Percentiles rank a stretch among this genome's conserved stretches.
These are phyloP conservation scores for Microctenopoma lineatum DNA, from an alignment of 2,797 vertebrate species.

Conservation along the genomic window DNA sequence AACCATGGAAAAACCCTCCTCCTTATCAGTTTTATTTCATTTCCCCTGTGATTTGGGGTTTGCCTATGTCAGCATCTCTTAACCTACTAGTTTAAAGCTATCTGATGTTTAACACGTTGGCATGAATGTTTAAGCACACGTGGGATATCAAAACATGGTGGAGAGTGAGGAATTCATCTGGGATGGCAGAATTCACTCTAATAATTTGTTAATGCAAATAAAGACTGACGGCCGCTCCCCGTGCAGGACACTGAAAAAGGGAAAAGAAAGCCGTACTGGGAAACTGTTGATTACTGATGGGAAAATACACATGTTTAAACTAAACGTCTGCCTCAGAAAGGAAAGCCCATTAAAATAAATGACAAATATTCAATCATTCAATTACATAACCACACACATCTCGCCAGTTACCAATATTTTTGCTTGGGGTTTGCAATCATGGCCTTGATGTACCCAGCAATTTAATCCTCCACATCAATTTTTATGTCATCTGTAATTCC, in stretches of 20 bases:
- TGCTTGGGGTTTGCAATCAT: constrained; percentile 33
- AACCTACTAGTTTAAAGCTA: constrained; percentile 19
- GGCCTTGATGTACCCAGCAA: constrained; percentile 19
- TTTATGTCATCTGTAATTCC: constrained; percentile 41
- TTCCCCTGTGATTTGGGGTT: constrained; percentile 22
- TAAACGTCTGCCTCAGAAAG: constrained; percentile 18
- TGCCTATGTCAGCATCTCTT: constrained; percentile 42
- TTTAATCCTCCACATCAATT: constrained; percentile 44
- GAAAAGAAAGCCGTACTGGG: neutral
- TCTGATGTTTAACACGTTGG: constrained; percentile 51
- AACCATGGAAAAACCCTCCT: constrained; percentile 30
- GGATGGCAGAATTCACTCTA: constrained; percentile 32
- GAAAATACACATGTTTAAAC: constrained; percentile 23
- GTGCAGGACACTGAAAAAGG: constrained; percentile 6
- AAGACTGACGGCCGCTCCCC: constrained; percentile 54
- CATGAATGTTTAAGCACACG: constrained; percentile 39
- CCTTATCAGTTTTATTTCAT: constrained; percentile 15
- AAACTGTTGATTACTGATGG: constrained; percentile 12
- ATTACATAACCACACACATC: constrained; percentile 28
- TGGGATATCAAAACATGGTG: constrained; percentile 33
- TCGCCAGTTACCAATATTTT: constrained; percentile 35
- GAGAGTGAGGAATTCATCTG: constrained; percentile 28
- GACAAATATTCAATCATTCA: constrained; percentile 31
- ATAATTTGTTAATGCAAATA: constrained; percentile 55
- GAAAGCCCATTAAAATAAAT: constrained; percentile 17